phyloP scores from a whole-genome alignment of 2,113 vertebrate species.

The Phoenicopterus ruber region DNA sequence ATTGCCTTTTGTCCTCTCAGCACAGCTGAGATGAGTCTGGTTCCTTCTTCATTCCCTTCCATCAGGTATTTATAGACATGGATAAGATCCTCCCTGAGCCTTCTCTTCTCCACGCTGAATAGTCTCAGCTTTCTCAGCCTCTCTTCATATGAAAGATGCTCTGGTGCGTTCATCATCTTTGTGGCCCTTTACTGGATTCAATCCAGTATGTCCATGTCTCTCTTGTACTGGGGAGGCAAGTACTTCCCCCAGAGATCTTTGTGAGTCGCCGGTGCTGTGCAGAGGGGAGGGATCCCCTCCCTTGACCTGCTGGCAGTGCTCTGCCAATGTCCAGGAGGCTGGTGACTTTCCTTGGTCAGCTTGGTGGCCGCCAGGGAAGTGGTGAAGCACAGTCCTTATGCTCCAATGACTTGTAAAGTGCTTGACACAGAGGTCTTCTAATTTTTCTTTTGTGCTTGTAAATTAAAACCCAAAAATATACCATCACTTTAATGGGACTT shows the following conservation, averaged over 20 bases:
- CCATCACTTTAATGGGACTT: background rate
- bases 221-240: background rate
- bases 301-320: background rate
- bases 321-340: background rate
- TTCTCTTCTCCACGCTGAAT: background rate
- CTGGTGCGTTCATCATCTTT: background rate
- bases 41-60: background rate
- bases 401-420: background rate
- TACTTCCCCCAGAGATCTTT: accelerated
- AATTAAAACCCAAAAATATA: background rate
- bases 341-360: background rate
- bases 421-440: background rate
- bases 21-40: background rate
- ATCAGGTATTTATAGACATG: background rate
- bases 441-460: background rate
- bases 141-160: background rate
- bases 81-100: background rate
- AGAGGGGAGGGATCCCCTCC: background rate
- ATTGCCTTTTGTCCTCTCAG: background rate
- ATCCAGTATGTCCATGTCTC: too few species aligned
- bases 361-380: background rate
- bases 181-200: background rate
- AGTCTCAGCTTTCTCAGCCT: background rate
- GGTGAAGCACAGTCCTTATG: background rate
- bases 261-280: background rate